Evolutionary conservation across 2,797 vertebrate species (phyloP), one percentile per base, ranked within the genome.

Genomic region (Coregonus ussuriensis): DNA sequence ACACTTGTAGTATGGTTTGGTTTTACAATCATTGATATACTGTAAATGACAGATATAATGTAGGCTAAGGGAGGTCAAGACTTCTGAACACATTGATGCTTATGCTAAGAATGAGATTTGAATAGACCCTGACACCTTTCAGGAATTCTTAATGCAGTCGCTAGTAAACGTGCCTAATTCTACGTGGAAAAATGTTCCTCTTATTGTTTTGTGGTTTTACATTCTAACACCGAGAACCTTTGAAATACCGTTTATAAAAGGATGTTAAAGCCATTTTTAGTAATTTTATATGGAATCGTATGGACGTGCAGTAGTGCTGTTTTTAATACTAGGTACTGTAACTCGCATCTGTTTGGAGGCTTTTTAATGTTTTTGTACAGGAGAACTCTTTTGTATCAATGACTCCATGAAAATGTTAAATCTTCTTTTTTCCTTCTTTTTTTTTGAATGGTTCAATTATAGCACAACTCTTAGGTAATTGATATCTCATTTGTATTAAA

Each of bases 251-350:
- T 94, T 94, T 94, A 85, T 94, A 94, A 91, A 92, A 93, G 94
- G 93, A 95, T 94, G 91, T 94, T 91, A 93, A 94, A 95, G 94
- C 94, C 94, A 94, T 95, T 94, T 93, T 94, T 93, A 90, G 92
- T 93, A 91, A 86, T 90, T 94, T 94, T 93, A 87, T 93, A 94
- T 91, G 86, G 86, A 86, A 84, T 92, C 25, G 88, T 89, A 88
- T 83, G 85, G 92, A 91, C 89, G 87, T 91, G 9, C 16, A 21
- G 6, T 62, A 89, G 87, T 92, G 88, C 85, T 91, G 88, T 93
- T 93, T 81, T 92, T 92, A 91, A 91, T 91, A 88, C 91, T 84
- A 88, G 83, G 87, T 91, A 88, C 91, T 86, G 89, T 89, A 62
- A 90, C 89, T 47, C 41, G 90, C 89, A 86, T 90, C 89, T 89